These are phyloP conservation scores for Noctua fimbriata DNA, from an alignment of 2,888 invertebrate genomes.

Conservation along the genomic window DNA sequence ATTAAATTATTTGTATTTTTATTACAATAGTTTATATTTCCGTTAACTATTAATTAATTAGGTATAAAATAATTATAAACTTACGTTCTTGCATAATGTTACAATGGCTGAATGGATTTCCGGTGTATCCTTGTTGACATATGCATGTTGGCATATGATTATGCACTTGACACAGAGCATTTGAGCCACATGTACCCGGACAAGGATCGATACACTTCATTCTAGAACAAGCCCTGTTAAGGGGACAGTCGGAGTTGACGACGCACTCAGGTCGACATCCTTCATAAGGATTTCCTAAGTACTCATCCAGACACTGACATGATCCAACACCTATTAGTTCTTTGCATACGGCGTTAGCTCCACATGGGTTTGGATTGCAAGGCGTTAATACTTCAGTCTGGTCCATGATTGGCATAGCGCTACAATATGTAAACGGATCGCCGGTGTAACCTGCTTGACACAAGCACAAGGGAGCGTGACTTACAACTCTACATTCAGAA, in stretches of 20 bases:
- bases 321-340: conserved; percentile 91
- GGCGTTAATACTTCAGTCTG: conserved; percentile 87
- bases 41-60: neutral
- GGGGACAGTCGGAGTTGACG: conserved; percentile 93
- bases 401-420: conserved; percentile 77
- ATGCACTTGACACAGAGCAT: conserved; percentile 93
- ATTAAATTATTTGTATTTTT: conserved; percentile 44
- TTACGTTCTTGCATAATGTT: conserved; percentile 86
- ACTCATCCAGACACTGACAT: conserved; percentile 92
- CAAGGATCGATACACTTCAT: conserved; percentile 95
- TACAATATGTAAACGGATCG: conserved; percentile 94
- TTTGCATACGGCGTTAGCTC: conserved; percentile 91
- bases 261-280: conserved; percentile 94
- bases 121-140: conserved; percentile 92
- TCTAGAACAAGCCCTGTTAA: conserved; percentile 93
- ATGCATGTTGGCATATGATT: conserved; percentile 94
- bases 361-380: conserved; percentile 92
- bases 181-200: conserved; percentile 94
- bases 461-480: conserved; percentile 93
- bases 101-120: conserved; percentile 92
- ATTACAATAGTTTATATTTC: neutral
- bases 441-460: conserved; percentile 93
- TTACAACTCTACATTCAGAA: conserved; percentile 94
- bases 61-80: conserved; percentile 49
- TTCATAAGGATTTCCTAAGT: conserved; percentile 94